Conservation (phyloP, 2,113 vertebrate species). For the Myotis lucifugus region DNA sequence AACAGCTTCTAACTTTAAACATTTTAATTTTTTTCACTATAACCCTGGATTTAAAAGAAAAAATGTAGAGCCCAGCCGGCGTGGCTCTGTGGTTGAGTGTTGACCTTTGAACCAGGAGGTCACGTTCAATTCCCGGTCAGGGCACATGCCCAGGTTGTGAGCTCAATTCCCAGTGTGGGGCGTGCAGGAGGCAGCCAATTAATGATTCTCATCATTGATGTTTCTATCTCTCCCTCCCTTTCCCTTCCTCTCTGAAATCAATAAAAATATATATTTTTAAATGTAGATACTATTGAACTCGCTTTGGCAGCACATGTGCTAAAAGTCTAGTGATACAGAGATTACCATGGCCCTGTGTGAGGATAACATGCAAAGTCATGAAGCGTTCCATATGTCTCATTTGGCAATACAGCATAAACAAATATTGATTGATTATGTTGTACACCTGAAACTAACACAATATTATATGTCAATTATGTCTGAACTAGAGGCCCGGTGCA, state of each 20-base stretch:
- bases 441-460: not conserved
- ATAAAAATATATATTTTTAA: not conserved
- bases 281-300: not conserved
- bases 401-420: not conserved
- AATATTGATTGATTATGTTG: not conserved
- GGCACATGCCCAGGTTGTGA: no score
- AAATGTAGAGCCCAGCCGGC: no score
- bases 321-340: not conserved
- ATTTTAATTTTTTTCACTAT: not conserved
- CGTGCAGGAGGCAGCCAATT: no score
- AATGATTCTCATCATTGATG: no score
- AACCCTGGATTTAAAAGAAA: not conserved
- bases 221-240: no score
- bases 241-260: no score
- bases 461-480: not conserved
- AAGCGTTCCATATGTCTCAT: no score
- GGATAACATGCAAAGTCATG: not conserved
- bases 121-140: no score
- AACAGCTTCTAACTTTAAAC: not conserved
- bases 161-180: no score
- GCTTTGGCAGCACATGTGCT: not conserved
- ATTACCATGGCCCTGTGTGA: not conserved
- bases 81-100: no score
- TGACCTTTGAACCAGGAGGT: no score
- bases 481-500: no score